Evolutionary conservation across 2,888 invertebrate genomes (phyloP).

Genomic region (Eugnorisma glareosa): DNA sequence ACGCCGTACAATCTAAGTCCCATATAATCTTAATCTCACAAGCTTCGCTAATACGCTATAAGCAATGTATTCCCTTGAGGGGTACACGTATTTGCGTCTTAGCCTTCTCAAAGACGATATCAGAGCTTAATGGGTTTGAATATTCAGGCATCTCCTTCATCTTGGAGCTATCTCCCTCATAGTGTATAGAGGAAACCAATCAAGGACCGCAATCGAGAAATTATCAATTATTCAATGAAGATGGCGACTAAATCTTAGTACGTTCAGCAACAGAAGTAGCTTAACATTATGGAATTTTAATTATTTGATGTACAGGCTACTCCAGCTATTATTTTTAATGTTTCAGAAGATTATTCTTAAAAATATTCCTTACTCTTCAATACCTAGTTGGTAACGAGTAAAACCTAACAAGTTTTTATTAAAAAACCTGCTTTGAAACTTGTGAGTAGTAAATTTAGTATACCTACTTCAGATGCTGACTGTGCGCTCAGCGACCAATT

Average conservation of each 20-base stretch:
- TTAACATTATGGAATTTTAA: too few species aligned
- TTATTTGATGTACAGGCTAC: too few species aligned
- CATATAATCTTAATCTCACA: background rate
- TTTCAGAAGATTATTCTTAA: too few species aligned
- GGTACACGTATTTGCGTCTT: conserved; percentile 25
- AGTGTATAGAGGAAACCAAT: conserved; percentile 20
- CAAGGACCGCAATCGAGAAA: conserved; percentile 2
- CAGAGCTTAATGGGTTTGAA: conserved; percentile 32
- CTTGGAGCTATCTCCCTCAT: conserved; percentile 31
- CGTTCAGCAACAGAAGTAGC: too few species aligned
- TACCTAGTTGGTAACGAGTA: too few species aligned
- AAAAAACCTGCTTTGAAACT: too few species aligned
- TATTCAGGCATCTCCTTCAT: conserved; percentile 37
- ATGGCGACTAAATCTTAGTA: background rate
- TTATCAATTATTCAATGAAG: conserved; percentile 1
- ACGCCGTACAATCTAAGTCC: background rate
- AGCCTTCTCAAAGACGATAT: conserved; percentile 24
- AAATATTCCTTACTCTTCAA: too few species aligned
- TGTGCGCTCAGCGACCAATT: too few species aligned
- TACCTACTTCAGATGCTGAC: too few species aligned
- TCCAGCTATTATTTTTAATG: too few species aligned
- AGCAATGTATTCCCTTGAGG: conserved; percentile 11
- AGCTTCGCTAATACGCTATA: conserved; percentile 1
- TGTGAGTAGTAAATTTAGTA: too few species aligned
- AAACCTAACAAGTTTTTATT: too few species aligned